Evolutionary conservation across 1,140 invertebrate genomes (phyloP), one percentile per base, ranked within the genome.

Genomic region (Bicyclus anynana): DNA sequence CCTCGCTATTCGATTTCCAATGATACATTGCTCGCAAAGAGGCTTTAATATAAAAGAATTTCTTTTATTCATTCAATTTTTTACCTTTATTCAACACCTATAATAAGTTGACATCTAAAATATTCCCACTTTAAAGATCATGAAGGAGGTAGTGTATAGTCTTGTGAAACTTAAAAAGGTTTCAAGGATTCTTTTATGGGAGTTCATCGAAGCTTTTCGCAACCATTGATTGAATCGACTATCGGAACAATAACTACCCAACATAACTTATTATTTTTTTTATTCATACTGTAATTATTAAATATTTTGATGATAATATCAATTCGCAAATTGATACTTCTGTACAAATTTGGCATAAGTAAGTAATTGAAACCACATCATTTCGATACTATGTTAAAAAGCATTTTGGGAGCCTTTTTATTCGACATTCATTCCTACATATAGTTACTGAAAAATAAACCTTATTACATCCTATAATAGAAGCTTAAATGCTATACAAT

Each of bases 1-100:
- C 53, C 18, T 49, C 16, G 62, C 50, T 48, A 21, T 55, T 51
- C 57, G 56, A 64, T 56, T 55, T 56, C 40, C 53, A 55, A 51
- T 64, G 62, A 64, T 59, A 59, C 62, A 59, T 64, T 54, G 62
- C 56, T 56, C 40, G 53, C 57, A 59, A 60, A 65, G 53, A 65
- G 42, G 53, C 35, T 53, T 53, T 49, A 59, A 58, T 46, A 54
- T 58, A 53, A 52, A 13, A 48, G 16, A 56, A 48, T 56, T 56
- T 48, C 26, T 46, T 54, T 52, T 40, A 12, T 9, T 27, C 21
- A 26, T 12, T 23, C n/a, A 18, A 14, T 21, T 38, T 21, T 51
- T 38, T 40, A 7, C 16, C 37, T 16, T 16, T 40, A 14, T 10
- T 16, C 5, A 9, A 40, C 2, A 23, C n/a, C n/a, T n/a, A n/a